Base-by-base conservation (phyloP, 2,797 vertebrate species). In the Pseudocheirus occidentalis region DNA sequence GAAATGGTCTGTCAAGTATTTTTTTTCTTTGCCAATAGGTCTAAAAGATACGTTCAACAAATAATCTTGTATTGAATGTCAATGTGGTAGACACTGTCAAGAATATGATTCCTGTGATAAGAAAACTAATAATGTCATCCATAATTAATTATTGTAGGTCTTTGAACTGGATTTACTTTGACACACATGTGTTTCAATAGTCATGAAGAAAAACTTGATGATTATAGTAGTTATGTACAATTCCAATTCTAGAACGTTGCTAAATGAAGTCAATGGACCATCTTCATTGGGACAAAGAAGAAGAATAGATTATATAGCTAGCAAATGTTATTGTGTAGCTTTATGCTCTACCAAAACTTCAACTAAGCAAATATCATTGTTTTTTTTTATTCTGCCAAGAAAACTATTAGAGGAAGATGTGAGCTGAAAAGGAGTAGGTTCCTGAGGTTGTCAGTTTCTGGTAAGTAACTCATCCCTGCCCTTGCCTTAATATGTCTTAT, bases 221-320 rank as follows among this genome's bases (percentile, higher is more conserved):
- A 92, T 91, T 93, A 29, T 34, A 59, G 94, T 94, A 96, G 95
- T 50, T 46, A 90, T 34, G 56, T 24, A 62, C 56, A n/a, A 95
- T 97, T 91, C 52, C 91, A 94, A 91, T 1, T 10, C 9, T 28
- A 34, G 53, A 46, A 10, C 16, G 12, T 55, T 91, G 29, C 66
- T 95, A 93, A 87, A 55, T 54, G 87, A 93, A 95, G 62, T 95
- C 89, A 95, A 90, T 95, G 92, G 92, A 93, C 90, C 40, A 90
- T 53, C 13, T 94, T 89, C 81, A 12, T 16, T 94, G 91, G 13
- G 46, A 94, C 18, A 54, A 93, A 16, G 66, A 97, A 87, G n/a
- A 46, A 0, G 13, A 59, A 59, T 11, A 93, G 56, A 91, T 40
- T 0, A 7, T 11, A 55, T 0, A 1, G 9, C 28, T 94, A 93